phyloP scores from a whole-genome alignment of 1,140 invertebrate genomes.

The Choristoneura fumiferana region DNA sequence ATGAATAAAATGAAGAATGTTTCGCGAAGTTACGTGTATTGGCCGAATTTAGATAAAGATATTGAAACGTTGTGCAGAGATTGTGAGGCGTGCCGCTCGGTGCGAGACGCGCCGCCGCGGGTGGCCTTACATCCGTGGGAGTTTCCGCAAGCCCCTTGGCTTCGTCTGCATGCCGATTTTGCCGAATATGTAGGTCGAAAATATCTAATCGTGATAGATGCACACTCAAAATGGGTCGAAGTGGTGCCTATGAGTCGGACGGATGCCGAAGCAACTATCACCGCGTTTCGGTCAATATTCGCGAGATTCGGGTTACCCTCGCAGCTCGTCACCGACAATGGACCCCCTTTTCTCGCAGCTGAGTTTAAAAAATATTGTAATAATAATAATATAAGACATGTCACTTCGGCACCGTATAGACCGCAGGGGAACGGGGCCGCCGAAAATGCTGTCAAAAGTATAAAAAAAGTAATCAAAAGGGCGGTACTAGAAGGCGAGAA shows the following conservation, averaged over 20 bases:
- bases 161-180: background rate
- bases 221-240: background rate
- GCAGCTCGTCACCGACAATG: no score
- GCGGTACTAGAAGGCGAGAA: no score
- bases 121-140: background rate
- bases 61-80: background rate
- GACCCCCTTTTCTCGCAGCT: no score
- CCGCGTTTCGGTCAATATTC: background rate
- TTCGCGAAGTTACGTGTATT: slow-evolving; percentile 2
- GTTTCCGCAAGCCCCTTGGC: background rate
- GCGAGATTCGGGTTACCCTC: background rate
- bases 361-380: no score
- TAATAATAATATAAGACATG: no score
- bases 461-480: no score
- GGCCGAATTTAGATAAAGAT: background rate
- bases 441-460: no score
- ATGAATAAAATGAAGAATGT: slow-evolving; percentile 1
- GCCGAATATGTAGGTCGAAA: background rate
- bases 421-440: no score
- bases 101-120: background rate
- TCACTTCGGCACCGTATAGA: no score
- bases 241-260: background rate
- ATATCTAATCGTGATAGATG: background rate
- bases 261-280: background rate
- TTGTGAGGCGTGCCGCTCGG: no score